Evolutionary conservation across 2,797 vertebrate genomes (phyloP).

Genomic region (Propithecus perrieri): DNA sequence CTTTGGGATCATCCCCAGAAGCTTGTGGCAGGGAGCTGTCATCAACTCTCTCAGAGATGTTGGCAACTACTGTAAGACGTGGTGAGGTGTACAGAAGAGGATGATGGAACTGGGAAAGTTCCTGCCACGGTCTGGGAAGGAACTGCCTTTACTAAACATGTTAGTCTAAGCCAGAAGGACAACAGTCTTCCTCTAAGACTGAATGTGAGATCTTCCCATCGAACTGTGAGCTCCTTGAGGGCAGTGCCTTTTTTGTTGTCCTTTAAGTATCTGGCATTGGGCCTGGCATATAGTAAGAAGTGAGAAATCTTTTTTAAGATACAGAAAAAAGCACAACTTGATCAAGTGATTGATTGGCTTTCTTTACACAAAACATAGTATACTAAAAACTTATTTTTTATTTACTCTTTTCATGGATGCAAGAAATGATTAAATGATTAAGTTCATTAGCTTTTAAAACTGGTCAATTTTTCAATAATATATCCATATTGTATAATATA

Average conservation of each 20-base stretch:
- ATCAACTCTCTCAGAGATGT: neutral
- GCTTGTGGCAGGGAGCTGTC: neutral
- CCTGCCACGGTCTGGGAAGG: neutral
- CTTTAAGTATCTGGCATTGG: neutral
- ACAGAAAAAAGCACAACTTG: neutral
- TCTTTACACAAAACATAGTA: neutral
- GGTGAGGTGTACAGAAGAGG: neutral
- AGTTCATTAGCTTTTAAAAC: neutral
- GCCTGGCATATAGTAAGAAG: neutral
- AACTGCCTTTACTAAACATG: neutral
- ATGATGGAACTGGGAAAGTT: neutral
- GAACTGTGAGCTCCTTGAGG: neutral
- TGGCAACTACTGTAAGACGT: neutral
- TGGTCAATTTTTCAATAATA: neutral
- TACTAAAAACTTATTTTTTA: neutral
- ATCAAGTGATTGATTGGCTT: neutral
- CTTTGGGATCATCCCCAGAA: neutral
- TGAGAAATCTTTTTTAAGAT: neutral
- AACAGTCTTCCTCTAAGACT: neutral
- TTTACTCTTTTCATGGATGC: neutral
- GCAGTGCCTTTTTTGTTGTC: neutral
- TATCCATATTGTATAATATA: neutral
- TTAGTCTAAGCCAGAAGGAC: neutral
- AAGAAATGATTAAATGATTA: neutral
- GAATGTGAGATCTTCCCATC: neutral